Percentiles rank a stretch among this genome's conserved stretches.
phyloP scores from a whole-genome alignment of 2,113 vertebrate genomes.

The Pao palembangensis region DNA sequence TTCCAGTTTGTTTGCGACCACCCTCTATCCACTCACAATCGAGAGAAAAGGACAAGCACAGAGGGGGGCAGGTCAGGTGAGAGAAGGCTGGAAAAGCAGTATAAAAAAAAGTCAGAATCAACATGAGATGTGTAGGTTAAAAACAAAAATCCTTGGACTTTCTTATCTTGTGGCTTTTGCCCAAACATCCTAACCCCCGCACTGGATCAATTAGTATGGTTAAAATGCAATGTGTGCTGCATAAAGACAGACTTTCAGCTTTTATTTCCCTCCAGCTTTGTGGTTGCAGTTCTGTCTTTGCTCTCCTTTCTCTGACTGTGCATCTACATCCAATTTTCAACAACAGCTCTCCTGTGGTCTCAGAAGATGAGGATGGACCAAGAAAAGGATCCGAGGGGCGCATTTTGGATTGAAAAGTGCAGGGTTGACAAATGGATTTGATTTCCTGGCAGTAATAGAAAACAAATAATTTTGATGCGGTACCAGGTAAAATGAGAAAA shows the following conservation, averaged over 20 bases:
- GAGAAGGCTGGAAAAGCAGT: constrained; percentile 35
- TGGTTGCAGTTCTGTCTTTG: constrained; percentile 68
- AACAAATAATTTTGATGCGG: constrained; percentile 26
- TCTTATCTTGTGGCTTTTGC: constrained; percentile 12
- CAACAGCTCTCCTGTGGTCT: constrained; percentile 70
- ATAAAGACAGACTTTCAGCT: constrained; percentile 30
- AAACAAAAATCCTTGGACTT: too few relatives aligned
- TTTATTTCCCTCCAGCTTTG: constrained; percentile 50
- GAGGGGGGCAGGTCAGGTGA: constrained; percentile 38
- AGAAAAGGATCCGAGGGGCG: constrained; percentile 12
- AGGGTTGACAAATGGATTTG: constrained; percentile 50
- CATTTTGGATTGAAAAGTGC: constrained; percentile 31
- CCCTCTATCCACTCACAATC: constrained; percentile 46
- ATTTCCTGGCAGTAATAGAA: constrained; percentile 54
- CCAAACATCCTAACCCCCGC: background rate
- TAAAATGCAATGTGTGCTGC: constrained; percentile 52
- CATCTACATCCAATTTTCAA: constrained; percentile 59
- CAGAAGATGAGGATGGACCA: constrained; percentile 48
- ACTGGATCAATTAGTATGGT: constrained; percentile 48
- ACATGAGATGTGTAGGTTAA: constrained; percentile 14
- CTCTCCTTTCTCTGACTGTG: constrained; percentile 58
- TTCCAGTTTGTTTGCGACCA: constrained; percentile 53
- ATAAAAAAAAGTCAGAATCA: constrained; percentile 43
- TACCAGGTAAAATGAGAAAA: constrained; percentile 25
- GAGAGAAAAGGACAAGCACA: constrained; percentile 50